Percentiles rank a stretch among this genome's conserved stretches.
Evolutionary conservation across 30 jellyfish, hydroid and myxozoan species (phyloP).

Genomic region (Chironex yamaguchii): DNA sequence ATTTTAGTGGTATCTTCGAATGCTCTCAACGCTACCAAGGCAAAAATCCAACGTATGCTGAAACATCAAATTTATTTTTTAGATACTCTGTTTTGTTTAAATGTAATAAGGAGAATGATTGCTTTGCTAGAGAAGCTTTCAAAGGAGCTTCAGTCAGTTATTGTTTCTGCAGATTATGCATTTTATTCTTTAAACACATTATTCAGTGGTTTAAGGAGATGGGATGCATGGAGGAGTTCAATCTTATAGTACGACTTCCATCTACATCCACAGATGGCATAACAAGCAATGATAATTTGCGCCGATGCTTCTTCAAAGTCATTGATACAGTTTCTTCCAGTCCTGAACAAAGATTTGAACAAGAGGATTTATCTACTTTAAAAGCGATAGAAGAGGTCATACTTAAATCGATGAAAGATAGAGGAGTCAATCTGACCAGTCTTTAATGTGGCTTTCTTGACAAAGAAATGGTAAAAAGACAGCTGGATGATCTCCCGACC

Average conservation of each 20-base stretch:
- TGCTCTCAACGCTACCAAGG: too few relatives aligned
- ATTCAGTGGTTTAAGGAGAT: background rate
- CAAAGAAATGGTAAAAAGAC: background rate
- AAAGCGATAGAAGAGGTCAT: background rate
- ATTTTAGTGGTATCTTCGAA: too few relatives aligned
- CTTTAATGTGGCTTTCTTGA: background rate
- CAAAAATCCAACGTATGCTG: background rate
- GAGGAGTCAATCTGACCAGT: background rate
- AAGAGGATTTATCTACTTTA: background rate
- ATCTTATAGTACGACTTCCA: background rate
- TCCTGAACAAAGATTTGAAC: background rate
- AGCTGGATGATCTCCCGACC: conserved; percentile 24
- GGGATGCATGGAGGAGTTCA: background rate
- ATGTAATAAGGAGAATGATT: background rate
- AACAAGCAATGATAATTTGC: background rate
- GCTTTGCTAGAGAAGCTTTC: background rate
- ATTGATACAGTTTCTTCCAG: background rate
- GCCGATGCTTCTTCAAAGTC: background rate
- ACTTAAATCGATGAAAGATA: background rate
- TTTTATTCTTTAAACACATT: background rate
- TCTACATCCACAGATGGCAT: background rate
- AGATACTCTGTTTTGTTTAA: background rate
- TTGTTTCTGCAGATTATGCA: background rate
- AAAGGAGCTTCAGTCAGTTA: background rate
- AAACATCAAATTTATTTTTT: background rate